Conservation (phyloP, 2,113 vertebrate species). For the Clarias batrachus region DNA sequence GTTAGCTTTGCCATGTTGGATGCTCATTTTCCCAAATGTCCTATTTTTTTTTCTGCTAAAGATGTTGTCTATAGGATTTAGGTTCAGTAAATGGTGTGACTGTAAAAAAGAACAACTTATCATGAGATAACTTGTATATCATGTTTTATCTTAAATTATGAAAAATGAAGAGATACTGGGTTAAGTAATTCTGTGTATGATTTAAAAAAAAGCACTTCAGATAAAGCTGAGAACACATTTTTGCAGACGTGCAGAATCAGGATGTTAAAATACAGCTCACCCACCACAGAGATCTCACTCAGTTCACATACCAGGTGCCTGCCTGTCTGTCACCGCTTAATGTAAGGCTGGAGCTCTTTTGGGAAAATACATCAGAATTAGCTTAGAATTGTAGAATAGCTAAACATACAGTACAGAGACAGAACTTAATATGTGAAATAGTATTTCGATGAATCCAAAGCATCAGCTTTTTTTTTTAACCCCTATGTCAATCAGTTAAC, state of each 20-base stretch:
- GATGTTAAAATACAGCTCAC: background rate
- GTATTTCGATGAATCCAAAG: background rate
- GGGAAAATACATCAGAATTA: background rate
- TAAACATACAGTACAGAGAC: slow-evolving; percentile 20
- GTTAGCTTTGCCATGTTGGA: background rate
- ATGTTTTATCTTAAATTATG: background rate
- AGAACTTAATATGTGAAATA: slow-evolving; percentile 25
- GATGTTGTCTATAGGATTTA: background rate
- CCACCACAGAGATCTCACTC: background rate
- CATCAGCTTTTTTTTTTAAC: background rate
- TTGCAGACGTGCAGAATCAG: background rate
- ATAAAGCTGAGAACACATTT: background rate
- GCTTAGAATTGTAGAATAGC: background rate
- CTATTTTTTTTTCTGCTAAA: no score
- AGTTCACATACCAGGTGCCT: slow-evolving; percentile 7
- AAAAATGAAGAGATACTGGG: background rate
- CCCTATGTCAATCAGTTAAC: background rate
- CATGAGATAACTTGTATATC: background rate
- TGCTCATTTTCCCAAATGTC: background rate
- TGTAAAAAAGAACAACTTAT: background rate
- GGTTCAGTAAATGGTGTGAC: background rate
- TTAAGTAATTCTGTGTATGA: no score
- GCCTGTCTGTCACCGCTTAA: slow-evolving; percentile 13
- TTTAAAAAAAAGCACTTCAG: background rate
- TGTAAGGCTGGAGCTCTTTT: slow-evolving; percentile 7